phyloP scores from a whole-genome alignment of 2,113 vertebrate genomes.

The Serinus canaria region DNA sequence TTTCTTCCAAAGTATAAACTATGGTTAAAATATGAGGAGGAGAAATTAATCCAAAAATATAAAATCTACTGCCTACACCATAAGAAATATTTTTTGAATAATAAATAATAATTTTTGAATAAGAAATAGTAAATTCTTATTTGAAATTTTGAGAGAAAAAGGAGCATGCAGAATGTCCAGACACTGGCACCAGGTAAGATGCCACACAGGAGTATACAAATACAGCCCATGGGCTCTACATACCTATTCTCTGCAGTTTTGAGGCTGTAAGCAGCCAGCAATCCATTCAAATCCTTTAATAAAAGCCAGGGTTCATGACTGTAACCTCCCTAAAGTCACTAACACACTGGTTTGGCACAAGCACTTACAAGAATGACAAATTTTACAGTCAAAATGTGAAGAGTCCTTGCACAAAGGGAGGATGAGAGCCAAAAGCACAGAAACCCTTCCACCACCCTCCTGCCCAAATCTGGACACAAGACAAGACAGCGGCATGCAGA shows the following conservation, averaged over 20 bases:
- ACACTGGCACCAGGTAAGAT: background rate
- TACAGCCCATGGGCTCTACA: background rate
- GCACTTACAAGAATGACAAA: background rate
- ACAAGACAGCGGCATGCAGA: background rate
- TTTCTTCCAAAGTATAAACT: background rate
- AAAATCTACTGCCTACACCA: background rate
- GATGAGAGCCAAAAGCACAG: background rate
- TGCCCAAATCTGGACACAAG: background rate
- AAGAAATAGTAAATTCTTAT: background rate
- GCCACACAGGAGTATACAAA: background rate
- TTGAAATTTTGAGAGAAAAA: background rate
- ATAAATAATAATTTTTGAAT: no score
- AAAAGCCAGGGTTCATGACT: background rate
- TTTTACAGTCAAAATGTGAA: slow-evolving; percentile 4
- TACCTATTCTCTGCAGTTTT: background rate
- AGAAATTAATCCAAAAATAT: background rate
- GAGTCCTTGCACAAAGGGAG: background rate
- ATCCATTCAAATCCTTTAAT: background rate
- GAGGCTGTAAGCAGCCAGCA: background rate
- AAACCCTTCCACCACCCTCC: background rate
- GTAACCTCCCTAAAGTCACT: background rate
- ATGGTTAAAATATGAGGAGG: background rate
- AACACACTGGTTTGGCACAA: background rate
- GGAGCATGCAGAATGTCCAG: background rate
- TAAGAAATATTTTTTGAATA: background rate